These are phyloP conservation scores for Leptonema lineaticorne DNA, from an alignment of 1,140 invertebrate species.

Conservation along the genomic window DNA sequence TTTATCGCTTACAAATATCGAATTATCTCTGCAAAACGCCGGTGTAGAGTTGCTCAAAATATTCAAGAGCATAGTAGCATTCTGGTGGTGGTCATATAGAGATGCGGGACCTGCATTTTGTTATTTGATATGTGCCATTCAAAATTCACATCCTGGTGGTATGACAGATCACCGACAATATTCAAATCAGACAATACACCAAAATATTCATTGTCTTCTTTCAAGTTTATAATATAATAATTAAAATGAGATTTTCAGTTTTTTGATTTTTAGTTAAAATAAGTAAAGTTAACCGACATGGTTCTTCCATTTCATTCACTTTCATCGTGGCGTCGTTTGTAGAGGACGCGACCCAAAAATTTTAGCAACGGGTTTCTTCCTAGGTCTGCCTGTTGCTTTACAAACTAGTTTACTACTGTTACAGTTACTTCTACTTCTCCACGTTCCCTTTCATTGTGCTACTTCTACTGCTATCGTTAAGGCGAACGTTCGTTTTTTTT, in stretches of 20 bases:
- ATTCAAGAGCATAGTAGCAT: too few species aligned
- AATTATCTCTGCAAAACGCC: not conserved
- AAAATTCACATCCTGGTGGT: not conserved
- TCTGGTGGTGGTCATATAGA: not conserved
- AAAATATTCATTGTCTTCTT: not conserved
- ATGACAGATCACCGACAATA: not conserved
- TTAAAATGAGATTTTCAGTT: too few species aligned
- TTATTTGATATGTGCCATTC: not conserved
- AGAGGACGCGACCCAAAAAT: too few species aligned
- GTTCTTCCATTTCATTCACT: too few species aligned
- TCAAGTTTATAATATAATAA: too few species aligned
- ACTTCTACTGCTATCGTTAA: not conserved
- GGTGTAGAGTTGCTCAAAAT: not conserved
- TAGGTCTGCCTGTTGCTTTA: not conserved
- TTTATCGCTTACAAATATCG: constrained; percentile 1
- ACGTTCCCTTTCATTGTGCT: constrained; percentile 13
- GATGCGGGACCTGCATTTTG: not conserved
- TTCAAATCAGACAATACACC: not conserved
- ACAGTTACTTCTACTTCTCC: not conserved
- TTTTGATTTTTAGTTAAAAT: too few species aligned
- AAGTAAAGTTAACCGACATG: too few species aligned
- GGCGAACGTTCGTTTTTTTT: not conserved
- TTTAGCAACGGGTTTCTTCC: not conserved
- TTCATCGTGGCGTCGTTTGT: too few species aligned
- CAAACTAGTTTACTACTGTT: constrained; percentile 16